Evolutionary conservation across 2,888 invertebrate species (phyloP).

Genomic region (Tipula unca): DNA sequence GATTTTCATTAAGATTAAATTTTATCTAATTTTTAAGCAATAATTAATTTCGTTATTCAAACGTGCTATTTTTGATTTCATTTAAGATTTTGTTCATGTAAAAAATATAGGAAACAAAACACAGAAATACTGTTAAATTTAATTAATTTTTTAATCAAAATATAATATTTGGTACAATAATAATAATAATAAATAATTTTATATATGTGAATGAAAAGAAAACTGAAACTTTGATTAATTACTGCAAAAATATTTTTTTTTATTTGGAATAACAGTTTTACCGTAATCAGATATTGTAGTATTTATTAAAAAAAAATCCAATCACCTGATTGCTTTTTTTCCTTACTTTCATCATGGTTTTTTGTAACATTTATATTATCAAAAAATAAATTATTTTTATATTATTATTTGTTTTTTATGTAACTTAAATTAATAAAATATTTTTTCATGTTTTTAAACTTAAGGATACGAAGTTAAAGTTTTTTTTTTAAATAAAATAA

Average conservation of each 20-base stretch:
- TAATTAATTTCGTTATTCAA: not conserved
- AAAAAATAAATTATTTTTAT: slow-evolving; percentile 14
- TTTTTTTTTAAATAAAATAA: not conserved
- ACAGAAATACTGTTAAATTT: not conserved
- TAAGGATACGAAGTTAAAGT: not conserved
- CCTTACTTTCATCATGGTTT: not conserved
- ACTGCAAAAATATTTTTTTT: not conserved
- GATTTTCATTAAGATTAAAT: not conserved
- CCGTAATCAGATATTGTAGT: not conserved
- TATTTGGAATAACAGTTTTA: not conserved
- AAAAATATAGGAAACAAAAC: not conserved
- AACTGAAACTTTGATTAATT: not conserved
- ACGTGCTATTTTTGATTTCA: not conserved
- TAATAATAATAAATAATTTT: not conserved
- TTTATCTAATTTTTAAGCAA: not conserved
- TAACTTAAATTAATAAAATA: not conserved
- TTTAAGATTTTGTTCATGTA: not conserved
- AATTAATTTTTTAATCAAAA: not conserved
- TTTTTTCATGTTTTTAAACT: not conserved
- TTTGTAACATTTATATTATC: slow-evolving; percentile 8
- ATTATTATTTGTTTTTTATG: not conserved
- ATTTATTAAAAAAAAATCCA: not conserved
- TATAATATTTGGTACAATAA: not conserved
- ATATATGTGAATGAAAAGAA: not conserved
- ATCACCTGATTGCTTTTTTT: not conserved